Evolutionary conservation across 1,140 invertebrate genomes (phyloP), one percentile per base, ranked within the genome.

Genomic region (Micrasema longulum): DNA sequence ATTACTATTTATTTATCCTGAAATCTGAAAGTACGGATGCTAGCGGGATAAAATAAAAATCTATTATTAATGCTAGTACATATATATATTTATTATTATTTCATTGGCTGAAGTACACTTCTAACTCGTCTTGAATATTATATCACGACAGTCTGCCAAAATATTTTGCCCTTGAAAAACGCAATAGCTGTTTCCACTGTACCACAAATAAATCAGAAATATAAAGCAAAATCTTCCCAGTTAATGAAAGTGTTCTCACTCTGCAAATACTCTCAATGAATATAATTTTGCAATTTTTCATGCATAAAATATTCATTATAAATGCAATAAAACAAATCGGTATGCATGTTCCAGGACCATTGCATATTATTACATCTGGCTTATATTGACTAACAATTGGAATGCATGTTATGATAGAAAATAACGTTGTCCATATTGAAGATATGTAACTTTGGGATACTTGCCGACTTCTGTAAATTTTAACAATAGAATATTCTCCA

Each of bases 231-330:
- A 99, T 92, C 83, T 92, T 92, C 4, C 95, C 97, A 74, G 91
- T 92, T 7, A 99, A 80, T 4, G 97, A 99, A 10, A 98, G 83
- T 18, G 89, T 91, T 78, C 93, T 89, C 0, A 98, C 96, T 77
- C 97, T 87, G 79, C 97, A 99, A 77, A 97, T 91, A 80, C 96
- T 98, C 85, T 99, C 97, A 52, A 98, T 86, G 83, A 96, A 99
- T 31, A 98, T 86, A 66, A 98, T 93, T 80, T 88, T 91, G 69
- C 88, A 90, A 70, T 92, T 85, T 23, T 85, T 80, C 7, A 95
- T 77, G 70, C 87, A 89, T 0, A 93, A 78, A 23, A 90, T 80
- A 85, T 91, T 89, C 67, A 88, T 85, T 0, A 91, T n/a, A 79
- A 91, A 91, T 14, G 89, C 90, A 53, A 91, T 86, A 10, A 93